phyloP scores from a whole-genome alignment of 2,888 invertebrate species.

The Stenoptilia bipunctidactyla region DNA sequence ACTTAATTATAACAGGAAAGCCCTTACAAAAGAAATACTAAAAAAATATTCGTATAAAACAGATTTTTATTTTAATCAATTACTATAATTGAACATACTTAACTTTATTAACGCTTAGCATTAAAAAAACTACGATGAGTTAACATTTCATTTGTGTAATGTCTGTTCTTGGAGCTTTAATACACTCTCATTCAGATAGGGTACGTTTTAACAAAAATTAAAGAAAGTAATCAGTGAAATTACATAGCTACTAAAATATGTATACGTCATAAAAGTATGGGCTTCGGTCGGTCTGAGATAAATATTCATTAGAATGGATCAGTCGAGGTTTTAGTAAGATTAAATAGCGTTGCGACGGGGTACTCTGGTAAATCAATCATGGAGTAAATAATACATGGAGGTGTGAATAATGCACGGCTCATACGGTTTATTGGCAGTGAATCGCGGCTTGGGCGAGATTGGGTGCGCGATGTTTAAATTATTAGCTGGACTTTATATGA shows the following conservation, averaged over 20 bases:
- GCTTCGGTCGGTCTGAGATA: constrained; percentile 38
- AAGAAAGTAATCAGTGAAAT: constrained; percentile 68
- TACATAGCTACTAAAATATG: constrained; percentile 68
- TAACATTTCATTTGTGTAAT: constrained; percentile 43
- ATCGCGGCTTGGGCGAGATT: no score
- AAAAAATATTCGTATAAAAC: neutral
- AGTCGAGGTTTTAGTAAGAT: constrained; percentile 66
- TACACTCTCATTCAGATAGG: constrained; percentile 32
- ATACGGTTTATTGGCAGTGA: no score
- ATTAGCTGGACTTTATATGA: no score
- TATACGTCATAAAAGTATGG: constrained; percentile 69
- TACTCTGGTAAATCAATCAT: constrained; percentile 55
- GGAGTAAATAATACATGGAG: neutral
- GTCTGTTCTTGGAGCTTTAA: constrained; percentile 50
- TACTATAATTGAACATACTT: neutral
- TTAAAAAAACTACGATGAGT: constrained; percentile 18
- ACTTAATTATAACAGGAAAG: constrained; percentile 2
- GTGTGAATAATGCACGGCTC: neutral
- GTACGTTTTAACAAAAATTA: constrained; percentile 59
- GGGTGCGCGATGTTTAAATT: no score
- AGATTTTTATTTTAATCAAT: neutral
- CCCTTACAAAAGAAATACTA: neutral
- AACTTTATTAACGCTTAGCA: neutral
- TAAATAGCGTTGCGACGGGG: constrained; percentile 50
- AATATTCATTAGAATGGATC: constrained; percentile 69